A percentile compares a stretch with the other conserved stretches of the same genome.
Evolutionary conservation across 1,140 invertebrate species (phyloP).

Genomic region (Thaumetopoea pityocampa): DNA sequence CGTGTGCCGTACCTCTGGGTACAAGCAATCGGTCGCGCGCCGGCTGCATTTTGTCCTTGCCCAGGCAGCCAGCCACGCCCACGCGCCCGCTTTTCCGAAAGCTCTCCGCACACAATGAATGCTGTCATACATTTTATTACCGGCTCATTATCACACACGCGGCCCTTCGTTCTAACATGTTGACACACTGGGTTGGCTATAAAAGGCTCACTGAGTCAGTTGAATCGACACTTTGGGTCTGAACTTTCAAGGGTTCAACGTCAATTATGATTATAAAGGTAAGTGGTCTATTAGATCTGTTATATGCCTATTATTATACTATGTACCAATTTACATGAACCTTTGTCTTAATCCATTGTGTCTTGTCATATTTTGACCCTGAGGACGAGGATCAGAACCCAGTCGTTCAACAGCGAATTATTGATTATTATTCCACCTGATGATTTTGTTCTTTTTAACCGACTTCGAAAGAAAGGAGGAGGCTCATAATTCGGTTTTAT

Average conservation of each 20-base stretch:
- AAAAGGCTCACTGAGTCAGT: constrained; percentile 35
- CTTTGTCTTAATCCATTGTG: no score
- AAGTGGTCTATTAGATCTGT: constrained; percentile 25
- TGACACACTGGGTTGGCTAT: constrained; percentile 31
- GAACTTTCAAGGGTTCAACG: constrained; percentile 34
- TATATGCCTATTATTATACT: background rate
- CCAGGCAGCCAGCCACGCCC: constrained; percentile 26
- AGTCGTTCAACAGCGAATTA: no score
- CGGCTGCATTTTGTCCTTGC: constrained; percentile 26
- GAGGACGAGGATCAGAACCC: no score
- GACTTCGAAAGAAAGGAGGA: no score
- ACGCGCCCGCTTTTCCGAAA: constrained; percentile 33
- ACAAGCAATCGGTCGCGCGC: no score
- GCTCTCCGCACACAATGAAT: constrained; percentile 30
- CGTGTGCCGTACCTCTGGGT: no score
- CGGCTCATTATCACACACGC: constrained; percentile 32
- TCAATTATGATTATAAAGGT: constrained; percentile 55
- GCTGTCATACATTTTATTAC: constrained; percentile 28
- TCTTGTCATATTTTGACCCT: no score
- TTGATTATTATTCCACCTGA: no score
- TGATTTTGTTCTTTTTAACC: no score
- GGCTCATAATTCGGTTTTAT: no score
- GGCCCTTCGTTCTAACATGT: constrained; percentile 28
- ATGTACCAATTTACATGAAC: no score
- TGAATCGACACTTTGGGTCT: constrained; percentile 33